Evolutionary conservation across 2,888 invertebrate species (phyloP), one percentile per base, ranked within the genome.

Genomic region (Thecocarcelia acutangulata): DNA sequence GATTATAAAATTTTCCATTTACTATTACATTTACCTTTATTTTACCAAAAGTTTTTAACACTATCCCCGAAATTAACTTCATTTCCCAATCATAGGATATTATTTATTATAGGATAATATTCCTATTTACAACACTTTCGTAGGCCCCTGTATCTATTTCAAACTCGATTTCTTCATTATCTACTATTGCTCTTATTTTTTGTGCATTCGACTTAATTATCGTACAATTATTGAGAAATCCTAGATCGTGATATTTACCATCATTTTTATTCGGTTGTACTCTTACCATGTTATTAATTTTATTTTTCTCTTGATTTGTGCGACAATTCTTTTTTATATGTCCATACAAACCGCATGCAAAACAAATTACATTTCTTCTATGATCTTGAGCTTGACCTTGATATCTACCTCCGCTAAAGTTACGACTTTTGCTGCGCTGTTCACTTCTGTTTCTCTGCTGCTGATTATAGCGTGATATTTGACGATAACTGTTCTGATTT

Each of bases 121-220:
- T 19, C 66, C 52, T 59, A 46, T 42, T 37, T 28, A 77, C 46
- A 13, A 83, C 58, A 28, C 61, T 66, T 37, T 70, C 72, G 33
- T 75, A 81, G 11, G 80, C 78, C 11, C 83, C 78, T 11, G 80
- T 68, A 58, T 83, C 78, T 13, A 78, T 40, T 68, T 83, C 80
- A 73, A 78, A 77, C 52, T 66, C 68, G 8, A 75, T 24, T 19
- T 40, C 13, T 37, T 12, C 24, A 58, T 75, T 72, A 40, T 72
- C 37, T 19, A 48, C 37, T 24, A 24, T 59, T 50, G 44, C 15
- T 58, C 6, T 46, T 24, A 69, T 15, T 42, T 9, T 59, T 21
- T 44, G 61, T 0, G 46, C 61, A 15, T 33, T 44, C 21, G 52
- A 37, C 13, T 70, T 24, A 17, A 56, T 37, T 46, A 48, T 37